Evolutionary conservation across 1,140 invertebrate species (phyloP).

Genomic region (Battus philenor): DNA sequence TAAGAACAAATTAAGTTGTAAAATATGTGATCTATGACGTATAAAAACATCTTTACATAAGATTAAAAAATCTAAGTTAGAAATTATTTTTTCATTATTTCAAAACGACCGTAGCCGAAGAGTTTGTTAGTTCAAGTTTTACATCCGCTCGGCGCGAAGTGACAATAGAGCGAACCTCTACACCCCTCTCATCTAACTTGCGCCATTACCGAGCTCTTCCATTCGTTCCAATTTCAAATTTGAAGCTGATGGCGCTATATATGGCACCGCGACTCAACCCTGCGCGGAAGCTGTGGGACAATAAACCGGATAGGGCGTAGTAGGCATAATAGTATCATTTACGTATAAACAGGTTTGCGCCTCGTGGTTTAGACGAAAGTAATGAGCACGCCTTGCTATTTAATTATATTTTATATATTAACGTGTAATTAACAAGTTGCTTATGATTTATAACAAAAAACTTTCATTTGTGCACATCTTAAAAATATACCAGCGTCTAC

Average conservation of each 20-base stretch:
- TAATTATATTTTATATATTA: too few species aligned
- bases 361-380: neutral
- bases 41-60: too few species aligned
- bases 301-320: slow-evolving; percentile 7
- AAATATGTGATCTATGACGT: too few species aligned
- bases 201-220: slow-evolving; percentile 64
- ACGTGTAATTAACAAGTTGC: too few species aligned
- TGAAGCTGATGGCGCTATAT: slow-evolving; percentile 62
- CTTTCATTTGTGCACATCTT: too few species aligned
- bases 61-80: too few species aligned
- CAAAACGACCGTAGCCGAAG: slow-evolving; percentile 44
- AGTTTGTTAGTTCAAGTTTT: slow-evolving; percentile 53
- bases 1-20: too few species aligned
- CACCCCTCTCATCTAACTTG: slow-evolving; percentile 69
- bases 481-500: too few species aligned
- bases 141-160: slow-evolving; percentile 27
- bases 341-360: slow-evolving; percentile 11
- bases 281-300: slow-evolving; percentile 2
- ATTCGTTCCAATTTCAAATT: slow-evolving; percentile 75
- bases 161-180: slow-evolving; percentile 22
- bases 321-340: slow-evolving; percentile 14
- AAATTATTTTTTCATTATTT: slow-evolving; percentile 37
- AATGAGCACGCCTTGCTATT: slow-evolving; percentile 1
- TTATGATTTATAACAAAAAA: too few species aligned
- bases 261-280: slow-evolving; percentile 46